Evolutionary conservation across 2,888 invertebrate genomes (phyloP).

Genomic region (Andrena chrysosceles): DNA sequence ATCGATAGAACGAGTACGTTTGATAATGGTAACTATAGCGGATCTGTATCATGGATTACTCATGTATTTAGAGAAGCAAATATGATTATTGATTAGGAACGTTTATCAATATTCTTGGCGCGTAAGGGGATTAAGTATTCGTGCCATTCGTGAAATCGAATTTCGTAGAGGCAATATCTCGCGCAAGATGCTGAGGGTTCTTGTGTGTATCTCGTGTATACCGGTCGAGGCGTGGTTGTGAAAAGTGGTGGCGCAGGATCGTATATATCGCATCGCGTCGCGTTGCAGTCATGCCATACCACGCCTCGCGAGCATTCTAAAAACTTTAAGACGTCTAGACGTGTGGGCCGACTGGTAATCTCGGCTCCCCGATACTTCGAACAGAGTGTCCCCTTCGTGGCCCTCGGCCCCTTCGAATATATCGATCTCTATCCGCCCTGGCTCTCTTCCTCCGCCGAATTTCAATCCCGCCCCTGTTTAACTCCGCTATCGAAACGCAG

Average conservation of each 20-base stretch:
- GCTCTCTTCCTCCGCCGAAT: not conserved
- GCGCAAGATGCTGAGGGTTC: not conserved
- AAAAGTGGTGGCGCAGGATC: conserved; percentile 66
- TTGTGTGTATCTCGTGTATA: conserved; percentile 17
- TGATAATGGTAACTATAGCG: not conserved
- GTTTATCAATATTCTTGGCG: not conserved
- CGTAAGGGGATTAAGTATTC: not conserved
- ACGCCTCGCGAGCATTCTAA: conserved; percentile 67
- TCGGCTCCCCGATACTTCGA: conserved; percentile 48
- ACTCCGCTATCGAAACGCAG: no score
- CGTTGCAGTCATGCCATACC: conserved; percentile 66
- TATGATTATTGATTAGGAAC: not conserved
- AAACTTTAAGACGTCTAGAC: conserved; percentile 76
- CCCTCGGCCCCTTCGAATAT: not conserved
- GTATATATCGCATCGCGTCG: conserved; percentile 40
- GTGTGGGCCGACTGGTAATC: conserved; percentile 74
- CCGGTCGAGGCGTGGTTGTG: conserved; percentile 65
- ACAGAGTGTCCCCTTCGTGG: not conserved
- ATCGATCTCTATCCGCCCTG: not conserved
- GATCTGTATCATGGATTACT: not conserved
- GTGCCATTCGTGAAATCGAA: not conserved
- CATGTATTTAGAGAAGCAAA: no score
- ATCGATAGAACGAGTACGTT: not conserved
- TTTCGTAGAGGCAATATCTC: not conserved
- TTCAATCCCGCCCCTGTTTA: not conserved